Conservation (phyloP, 2,113 vertebrate species). For the Anser cygnoides region DNA sequence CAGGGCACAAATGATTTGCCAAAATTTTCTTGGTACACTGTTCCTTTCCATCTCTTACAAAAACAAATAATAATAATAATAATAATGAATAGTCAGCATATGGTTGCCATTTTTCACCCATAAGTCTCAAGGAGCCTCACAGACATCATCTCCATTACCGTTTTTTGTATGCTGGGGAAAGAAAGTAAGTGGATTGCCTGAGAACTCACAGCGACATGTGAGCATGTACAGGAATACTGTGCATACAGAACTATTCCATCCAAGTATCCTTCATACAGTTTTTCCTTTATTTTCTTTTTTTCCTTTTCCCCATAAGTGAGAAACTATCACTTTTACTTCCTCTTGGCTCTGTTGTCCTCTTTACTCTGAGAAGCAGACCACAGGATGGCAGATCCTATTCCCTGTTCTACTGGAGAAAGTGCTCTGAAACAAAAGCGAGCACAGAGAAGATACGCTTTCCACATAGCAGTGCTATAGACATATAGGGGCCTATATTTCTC, state of each 20-base stretch:
- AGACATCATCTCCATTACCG: not conserved
- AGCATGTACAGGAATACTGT: not conserved
- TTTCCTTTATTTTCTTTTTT: not conserved
- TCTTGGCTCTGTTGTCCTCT: not conserved
- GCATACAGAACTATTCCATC: not conserved
- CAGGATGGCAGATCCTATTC: not conserved
- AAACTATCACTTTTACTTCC: not conserved
- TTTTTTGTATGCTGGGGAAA: not conserved
- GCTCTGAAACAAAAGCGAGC: not conserved
- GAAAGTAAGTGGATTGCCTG: not conserved
- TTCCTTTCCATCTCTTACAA: not conserved
- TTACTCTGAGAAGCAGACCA: not conserved
- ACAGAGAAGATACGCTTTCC: not conserved
- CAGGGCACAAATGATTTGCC: not conserved
- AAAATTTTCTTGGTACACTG: not conserved
- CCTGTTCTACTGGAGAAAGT: not conserved
- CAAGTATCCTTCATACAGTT: not conserved
- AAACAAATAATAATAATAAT: not conserved
- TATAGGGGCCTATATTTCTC: rapidly evolving
- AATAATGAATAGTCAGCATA: not conserved
- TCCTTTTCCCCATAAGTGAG: not conserved
- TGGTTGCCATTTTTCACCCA: not conserved
- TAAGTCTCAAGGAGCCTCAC: not conserved
- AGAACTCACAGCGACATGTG: not conserved
- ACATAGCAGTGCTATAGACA: not conserved